Evolutionary conservation across 2,113 vertebrate genomes (phyloP).

Genomic region (Tragulus kanchil): DNA sequence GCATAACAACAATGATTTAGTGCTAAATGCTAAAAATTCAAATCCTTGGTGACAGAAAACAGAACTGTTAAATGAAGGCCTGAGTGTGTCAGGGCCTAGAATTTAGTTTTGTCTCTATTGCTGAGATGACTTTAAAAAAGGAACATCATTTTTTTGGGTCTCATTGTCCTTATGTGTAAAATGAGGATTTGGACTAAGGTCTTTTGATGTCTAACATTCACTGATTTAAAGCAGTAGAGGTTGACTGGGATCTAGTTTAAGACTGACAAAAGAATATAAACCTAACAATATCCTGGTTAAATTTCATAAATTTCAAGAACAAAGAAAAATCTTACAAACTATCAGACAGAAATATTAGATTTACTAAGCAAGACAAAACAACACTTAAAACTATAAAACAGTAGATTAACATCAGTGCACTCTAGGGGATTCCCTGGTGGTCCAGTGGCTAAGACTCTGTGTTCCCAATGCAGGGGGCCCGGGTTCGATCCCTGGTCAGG

Average conservation of each 20-base stretch:
- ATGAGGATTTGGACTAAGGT: not conserved
- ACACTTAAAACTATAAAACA: not conserved
- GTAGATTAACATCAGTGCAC: not conserved
- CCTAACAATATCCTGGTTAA: not conserved
- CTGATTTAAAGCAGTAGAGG: not conserved
- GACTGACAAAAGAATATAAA: not conserved
- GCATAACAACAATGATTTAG: not conserved
- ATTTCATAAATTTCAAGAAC: conserved; percentile 53
- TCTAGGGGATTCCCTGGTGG: not conserved
- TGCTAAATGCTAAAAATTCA: conserved; percentile 48
- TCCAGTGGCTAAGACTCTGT: no score
- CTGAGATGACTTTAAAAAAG: conserved; percentile 8
- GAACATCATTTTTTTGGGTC: not conserved
- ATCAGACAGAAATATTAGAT: not conserved
- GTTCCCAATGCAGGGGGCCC: no score
- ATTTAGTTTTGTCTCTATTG: not conserved
- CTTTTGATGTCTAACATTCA: conserved; percentile 5
- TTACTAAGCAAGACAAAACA: conserved; percentile 41
- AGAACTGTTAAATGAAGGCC: not conserved
- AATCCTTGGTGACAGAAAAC: not conserved
- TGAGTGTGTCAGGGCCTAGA: conserved; percentile 22
- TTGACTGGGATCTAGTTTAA: not conserved
- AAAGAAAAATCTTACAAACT: conserved; percentile 42
- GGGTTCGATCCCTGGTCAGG: no score
- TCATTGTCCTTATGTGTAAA: not conserved